Conservation (phyloP, 2,113 vertebrate species). For the Trematomus loennbergii region DNA sequence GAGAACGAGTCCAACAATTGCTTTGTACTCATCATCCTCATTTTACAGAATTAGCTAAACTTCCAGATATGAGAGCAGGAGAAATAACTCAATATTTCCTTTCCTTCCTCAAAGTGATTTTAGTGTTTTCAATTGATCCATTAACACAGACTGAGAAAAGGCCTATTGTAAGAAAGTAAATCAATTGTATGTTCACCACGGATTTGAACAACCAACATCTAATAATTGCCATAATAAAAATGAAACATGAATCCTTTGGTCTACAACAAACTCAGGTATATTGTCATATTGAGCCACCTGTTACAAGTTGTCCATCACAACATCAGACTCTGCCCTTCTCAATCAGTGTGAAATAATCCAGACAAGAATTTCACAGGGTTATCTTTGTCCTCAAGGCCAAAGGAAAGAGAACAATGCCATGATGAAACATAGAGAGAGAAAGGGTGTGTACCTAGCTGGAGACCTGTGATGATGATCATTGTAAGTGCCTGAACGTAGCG, state of each 20-base stretch:
- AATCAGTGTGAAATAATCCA: constrained; percentile 44
- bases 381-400: constrained; percentile 79
- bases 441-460: constrained; percentile 34
- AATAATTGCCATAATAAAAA: background rate
- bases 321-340: constrained; percentile 28
- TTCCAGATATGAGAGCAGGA: background rate
- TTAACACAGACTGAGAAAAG: background rate
- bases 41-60: too few species aligned
- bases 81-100: background rate
- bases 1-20: constrained; percentile 31
- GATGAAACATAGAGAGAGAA: constrained; percentile 51
- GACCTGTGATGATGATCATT: constrained; percentile 62
- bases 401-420: constrained; percentile 69
- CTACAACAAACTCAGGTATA: background rate
- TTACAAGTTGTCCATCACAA: constrained; percentile 35
- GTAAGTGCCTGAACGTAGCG: constrained; percentile 49
- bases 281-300: constrained; percentile 57
- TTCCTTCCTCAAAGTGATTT: background rate
- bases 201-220: too few species aligned
- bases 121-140: background rate
- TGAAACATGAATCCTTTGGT: background rate
- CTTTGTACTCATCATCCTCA: background rate
- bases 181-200: too few species aligned
- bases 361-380: constrained; percentile 80
- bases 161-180: too few species aligned